Evolutionary conservation across 2,113 vertebrate genomes (phyloP).

Genomic region (Bettongia penicillata): DNA sequence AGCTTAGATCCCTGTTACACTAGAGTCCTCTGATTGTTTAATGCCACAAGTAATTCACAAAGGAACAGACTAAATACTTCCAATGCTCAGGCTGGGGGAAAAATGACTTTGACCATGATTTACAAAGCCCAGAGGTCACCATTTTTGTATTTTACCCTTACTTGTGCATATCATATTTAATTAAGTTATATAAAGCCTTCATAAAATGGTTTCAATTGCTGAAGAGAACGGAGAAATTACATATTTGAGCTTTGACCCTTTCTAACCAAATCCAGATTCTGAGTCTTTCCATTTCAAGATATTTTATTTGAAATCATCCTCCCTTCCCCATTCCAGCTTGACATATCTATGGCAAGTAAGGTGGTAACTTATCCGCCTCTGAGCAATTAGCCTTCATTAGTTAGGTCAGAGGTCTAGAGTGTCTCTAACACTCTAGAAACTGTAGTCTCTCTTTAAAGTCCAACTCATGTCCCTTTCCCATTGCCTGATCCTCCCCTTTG

Average conservation of each 20-base stretch:
- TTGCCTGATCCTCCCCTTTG: constrained; percentile 49
- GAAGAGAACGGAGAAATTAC: constrained; percentile 69
- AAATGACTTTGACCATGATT: rapidly evolving
- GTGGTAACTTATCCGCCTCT: constrained; percentile 57
- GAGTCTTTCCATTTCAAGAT: constrained; percentile 48
- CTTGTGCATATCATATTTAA: neutral
- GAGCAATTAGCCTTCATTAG: constrained; percentile 52
- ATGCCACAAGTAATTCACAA: neutral
- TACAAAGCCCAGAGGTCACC: neutral
- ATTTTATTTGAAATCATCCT: constrained; percentile 44
- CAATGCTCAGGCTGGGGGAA: neutral
- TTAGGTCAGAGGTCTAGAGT: constrained; percentile 32
- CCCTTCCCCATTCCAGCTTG: constrained; percentile 41
- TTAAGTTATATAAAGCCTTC: constrained; percentile 12
- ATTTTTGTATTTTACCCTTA: neutral
- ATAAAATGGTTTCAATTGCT: constrained; percentile 49
- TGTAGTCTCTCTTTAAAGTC: neutral
- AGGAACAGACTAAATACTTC: constrained; percentile 15
- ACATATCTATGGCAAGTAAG: constrained; percentile 66
- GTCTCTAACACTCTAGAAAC: neutral
- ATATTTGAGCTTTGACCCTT: constrained; percentile 77
- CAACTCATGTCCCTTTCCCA: constrained; percentile 54
- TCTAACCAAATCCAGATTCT: constrained; percentile 69
- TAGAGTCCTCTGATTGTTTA: constrained; percentile 8
- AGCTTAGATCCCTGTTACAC: neutral